These are phyloP conservation scores for Berghia stephanieae DNA, from an alignment of 1,140 invertebrate genomes.

Conservation along the genomic window DNA sequence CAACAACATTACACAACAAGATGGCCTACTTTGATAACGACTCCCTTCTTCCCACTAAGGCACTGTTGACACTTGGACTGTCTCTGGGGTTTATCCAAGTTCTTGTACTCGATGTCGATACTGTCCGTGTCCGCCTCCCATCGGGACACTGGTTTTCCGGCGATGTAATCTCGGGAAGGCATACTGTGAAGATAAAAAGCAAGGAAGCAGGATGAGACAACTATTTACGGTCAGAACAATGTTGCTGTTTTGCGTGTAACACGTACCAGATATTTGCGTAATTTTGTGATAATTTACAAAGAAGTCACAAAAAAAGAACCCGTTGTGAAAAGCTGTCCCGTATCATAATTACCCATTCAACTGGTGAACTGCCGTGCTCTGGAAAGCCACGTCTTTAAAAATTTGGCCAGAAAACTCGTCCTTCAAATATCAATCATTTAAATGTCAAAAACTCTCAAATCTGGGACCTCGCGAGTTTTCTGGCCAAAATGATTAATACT, in stretches of 20 bases:
- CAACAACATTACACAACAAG: background rate
- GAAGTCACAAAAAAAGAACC: background rate
- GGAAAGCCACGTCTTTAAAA: no score
- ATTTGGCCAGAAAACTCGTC: no score
- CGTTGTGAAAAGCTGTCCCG: no score
- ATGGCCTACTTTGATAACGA: conserved; percentile 34
- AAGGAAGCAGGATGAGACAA: background rate
- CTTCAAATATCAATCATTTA: no score
- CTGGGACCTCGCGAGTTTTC: no score
- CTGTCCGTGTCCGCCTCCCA: conserved; percentile 62
- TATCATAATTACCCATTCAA: no score
- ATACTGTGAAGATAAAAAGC: conserved; percentile 43
- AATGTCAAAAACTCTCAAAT: no score
- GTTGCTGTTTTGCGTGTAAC: conserved; percentile 28
- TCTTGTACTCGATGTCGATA: conserved; percentile 62
- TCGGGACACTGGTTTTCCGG: conserved; percentile 56
- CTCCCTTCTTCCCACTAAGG: conserved; percentile 34
- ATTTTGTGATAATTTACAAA: background rate
- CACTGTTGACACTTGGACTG: conserved; percentile 33
- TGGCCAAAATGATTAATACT: no score
- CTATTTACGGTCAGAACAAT: background rate
- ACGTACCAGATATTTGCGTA: conserved; percentile 21
- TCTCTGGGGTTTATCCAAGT: conserved; percentile 45
- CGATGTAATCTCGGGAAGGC: conserved; percentile 55
- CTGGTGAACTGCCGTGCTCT: no score